A percentile compares a stretch with the other conserved stretches of the same genome.
These are phyloP conservation scores for Neotoxoptera formosana DNA, from an alignment of 1,140 invertebrate species.

Conservation along the genomic window DNA sequence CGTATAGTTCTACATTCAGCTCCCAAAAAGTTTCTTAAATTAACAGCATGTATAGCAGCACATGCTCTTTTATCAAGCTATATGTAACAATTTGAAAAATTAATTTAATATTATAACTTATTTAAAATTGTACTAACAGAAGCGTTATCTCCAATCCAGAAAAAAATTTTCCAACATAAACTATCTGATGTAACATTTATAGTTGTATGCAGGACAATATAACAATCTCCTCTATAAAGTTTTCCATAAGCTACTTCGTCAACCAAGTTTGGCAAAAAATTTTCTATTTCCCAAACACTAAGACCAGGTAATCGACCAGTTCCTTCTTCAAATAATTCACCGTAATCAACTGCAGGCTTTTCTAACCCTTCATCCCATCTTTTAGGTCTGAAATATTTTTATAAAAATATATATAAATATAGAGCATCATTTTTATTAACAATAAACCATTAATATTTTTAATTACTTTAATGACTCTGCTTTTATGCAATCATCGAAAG, in stretches of 20 bases:
- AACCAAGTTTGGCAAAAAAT: constrained; percentile 91
- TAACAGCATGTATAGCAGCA: constrained; percentile 98
- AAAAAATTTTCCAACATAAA: constrained; percentile 91
- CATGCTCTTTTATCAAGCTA: constrained; percentile 97
- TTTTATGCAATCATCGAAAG: constrained; percentile 70
- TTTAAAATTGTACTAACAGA: constrained; percentile 71
- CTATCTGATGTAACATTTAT: constrained; percentile 82
- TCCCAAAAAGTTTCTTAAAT: constrained; percentile 93
- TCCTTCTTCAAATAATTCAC: constrained; percentile 98
- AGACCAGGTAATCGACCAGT: constrained; percentile 90
- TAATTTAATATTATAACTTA: background rate
- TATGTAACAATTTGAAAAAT: constrained; percentile 59
- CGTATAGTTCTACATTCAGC: constrained; percentile 96
- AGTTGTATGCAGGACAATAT: constrained; percentile 93
- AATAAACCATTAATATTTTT: constrained; percentile 32
- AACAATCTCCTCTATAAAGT: constrained; percentile 99
- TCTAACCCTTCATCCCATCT: constrained; percentile 93
- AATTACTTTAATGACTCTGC: constrained; percentile 71
- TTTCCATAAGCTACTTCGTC: constrained; percentile 83
- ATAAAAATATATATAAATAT: background rate
- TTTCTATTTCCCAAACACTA: constrained; percentile 98
- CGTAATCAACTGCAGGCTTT: constrained; percentile 97
- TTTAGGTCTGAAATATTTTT: constrained; percentile 71
- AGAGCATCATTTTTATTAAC: background rate
- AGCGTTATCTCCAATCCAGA: constrained; percentile 98